A percentile compares a stretch with the other conserved stretches of the same genome.
These are phyloP conservation scores for Perca fluviatilis DNA, from an alignment of 2,113 vertebrate genomes.

Conservation along the genomic window DNA sequence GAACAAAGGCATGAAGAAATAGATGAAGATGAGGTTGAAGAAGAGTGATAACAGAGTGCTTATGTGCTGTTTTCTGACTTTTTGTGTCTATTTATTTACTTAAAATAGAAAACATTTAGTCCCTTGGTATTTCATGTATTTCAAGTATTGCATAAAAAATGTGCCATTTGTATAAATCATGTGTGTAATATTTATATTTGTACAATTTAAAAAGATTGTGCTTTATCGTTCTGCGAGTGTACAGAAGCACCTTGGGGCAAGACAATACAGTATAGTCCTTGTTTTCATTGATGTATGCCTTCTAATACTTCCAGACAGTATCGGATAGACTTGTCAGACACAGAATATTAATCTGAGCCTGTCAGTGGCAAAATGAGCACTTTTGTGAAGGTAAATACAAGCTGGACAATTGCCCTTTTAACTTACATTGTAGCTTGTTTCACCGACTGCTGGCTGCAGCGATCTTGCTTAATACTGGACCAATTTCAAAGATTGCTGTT, in stretches of 20 bases:
- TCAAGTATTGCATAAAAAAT: not conserved
- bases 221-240: not conserved
- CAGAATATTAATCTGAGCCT: too few relatives aligned
- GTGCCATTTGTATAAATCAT: not conserved
- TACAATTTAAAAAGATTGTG: not conserved
- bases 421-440: too few relatives aligned
- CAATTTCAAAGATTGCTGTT: too few relatives aligned
- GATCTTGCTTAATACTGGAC: too few relatives aligned
- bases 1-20: not conserved
- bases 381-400: too few relatives aligned
- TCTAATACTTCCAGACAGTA: not conserved
- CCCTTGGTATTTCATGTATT: not conserved
- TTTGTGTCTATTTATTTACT: too few relatives aligned
- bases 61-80: not conserved
- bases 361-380: too few relatives aligned
- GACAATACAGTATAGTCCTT: not conserved
- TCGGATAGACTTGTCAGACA: too few relatives aligned
- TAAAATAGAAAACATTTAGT: too few relatives aligned
- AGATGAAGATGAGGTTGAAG: not conserved
- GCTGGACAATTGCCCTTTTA: too few relatives aligned
- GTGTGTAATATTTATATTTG: not conserved
- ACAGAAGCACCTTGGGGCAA: not conserved
- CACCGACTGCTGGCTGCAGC: too few relatives aligned
- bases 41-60: not conserved
- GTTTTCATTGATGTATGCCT: not conserved